These are phyloP conservation scores for Chunga burmeisteri DNA, from an alignment of 2,113 vertebrate genomes.

Conservation along the genomic window DNA sequence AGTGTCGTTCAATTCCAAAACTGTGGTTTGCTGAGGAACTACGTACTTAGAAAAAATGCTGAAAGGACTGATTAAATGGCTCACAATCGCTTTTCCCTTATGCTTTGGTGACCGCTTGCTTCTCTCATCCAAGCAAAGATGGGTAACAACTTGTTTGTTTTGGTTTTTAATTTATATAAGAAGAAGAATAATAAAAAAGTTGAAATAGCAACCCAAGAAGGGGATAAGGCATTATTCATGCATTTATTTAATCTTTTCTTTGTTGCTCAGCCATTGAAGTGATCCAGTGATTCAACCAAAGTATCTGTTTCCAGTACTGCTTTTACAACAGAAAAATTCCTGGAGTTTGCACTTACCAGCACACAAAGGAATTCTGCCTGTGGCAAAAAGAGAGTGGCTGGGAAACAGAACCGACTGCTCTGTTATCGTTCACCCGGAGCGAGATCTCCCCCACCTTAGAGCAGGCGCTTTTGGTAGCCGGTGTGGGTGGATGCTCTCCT, in stretches of 20 bases:
- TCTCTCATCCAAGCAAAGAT: not conserved
- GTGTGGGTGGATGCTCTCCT: not conserved
- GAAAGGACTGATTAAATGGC: not conserved
- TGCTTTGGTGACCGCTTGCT: not conserved
- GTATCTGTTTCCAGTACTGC: not conserved
- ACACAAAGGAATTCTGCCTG: not conserved
- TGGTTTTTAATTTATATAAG: not conserved
- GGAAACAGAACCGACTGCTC: not conserved
- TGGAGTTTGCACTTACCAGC: not conserved
- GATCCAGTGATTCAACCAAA: not conserved
- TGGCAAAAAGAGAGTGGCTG: not conserved
- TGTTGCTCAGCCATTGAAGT: not conserved
- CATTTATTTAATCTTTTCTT: not conserved
- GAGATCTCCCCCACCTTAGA: not conserved
- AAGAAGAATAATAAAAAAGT: not conserved
- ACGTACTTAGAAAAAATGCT: not conserved
- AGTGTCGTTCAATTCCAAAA: not conserved
- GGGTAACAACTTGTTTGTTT: not conserved
- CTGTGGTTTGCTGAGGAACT: not conserved
- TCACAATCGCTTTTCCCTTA: not conserved
- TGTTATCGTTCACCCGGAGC: not conserved
- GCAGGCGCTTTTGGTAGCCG: not conserved
- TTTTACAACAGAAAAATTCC: not conserved
- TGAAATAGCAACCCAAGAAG: not conserved
- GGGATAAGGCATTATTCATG: not conserved